phyloP scores from a whole-genome alignment of 2,797 vertebrate genomes.

The Sebastes melanostomus region DNA sequence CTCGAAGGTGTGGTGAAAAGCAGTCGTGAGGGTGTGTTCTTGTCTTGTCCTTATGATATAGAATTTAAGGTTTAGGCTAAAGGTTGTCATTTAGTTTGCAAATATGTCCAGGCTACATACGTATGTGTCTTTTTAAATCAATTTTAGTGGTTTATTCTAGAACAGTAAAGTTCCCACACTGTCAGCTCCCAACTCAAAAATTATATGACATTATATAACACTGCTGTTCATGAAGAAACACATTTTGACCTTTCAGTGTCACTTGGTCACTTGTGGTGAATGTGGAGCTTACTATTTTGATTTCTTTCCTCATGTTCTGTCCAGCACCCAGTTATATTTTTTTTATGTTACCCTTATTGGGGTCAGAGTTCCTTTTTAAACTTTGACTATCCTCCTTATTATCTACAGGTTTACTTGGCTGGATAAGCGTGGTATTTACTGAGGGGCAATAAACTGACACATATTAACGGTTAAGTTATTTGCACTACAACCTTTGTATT shows the following conservation, averaged over 20 bases:
- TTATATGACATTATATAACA: neutral
- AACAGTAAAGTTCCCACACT: neutral
- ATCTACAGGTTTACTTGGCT: slow-evolving; percentile 17
- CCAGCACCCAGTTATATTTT: neutral
- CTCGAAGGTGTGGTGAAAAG: neutral
- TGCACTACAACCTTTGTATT: slow-evolving; percentile 2
- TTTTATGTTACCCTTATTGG: neutral
- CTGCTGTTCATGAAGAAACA: neutral
- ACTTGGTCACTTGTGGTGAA: too few species aligned
- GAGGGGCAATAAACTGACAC: slow-evolving; percentile 59
- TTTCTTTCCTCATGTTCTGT: neutral
- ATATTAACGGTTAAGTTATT: slow-evolving; percentile 52
- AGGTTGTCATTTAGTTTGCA: too few species aligned
- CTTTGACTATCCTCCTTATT: slow-evolving; percentile 4
- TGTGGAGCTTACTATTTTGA: too few species aligned
- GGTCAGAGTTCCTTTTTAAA: slow-evolving; percentile 17
- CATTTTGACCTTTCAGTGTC: too few species aligned
- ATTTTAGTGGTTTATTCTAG: neutral
- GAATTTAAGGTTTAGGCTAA: too few species aligned
- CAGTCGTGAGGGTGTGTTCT: too few species aligned
- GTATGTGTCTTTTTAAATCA: neutral
- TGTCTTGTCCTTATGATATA: rapidly evolving
- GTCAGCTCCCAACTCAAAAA: neutral
- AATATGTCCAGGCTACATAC: too few species aligned
- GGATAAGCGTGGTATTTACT: slow-evolving; percentile 50